These are phyloP conservation scores for Petrolisthes manimaculis DNA, from an alignment of 2,888 invertebrate genomes.

Conservation along the genomic window DNA sequence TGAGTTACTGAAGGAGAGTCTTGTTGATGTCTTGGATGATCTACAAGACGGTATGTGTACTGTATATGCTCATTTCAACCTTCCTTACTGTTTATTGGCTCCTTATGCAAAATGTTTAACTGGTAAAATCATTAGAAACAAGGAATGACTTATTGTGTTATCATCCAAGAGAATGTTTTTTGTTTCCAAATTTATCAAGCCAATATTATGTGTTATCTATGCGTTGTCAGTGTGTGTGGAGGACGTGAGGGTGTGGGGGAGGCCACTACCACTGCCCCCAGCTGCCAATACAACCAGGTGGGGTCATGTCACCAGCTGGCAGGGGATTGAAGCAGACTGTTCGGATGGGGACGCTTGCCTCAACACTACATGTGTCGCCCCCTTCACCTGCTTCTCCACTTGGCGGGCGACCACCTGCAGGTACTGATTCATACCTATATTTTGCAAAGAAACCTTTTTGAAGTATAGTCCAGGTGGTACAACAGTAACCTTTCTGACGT, in stretches of 20 bases:
- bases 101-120: neutral
- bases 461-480: neutral
- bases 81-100: neutral
- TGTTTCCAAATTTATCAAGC: neutral
- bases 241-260: slow-evolving; percentile 90
- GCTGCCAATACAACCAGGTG: slow-evolving; percentile 95
- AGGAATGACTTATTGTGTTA: neutral
- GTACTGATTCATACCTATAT: neutral
- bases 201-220: neutral
- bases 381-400: slow-evolving; percentile 34
- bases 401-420: slow-evolving; percentile 29
- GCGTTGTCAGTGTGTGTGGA: slow-evolving; percentile 78
- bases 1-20: slow-evolving; percentile 12
- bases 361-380: slow-evolving; percentile 30
- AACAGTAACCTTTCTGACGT: neutral
- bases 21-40: slow-evolving; percentile 32
- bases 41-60: slow-evolving; percentile 39
- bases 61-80: neutral
- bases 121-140: neutral
- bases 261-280: slow-evolving; percentile 92
- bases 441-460: neutral
- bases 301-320: slow-evolving; percentile 93
- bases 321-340: slow-evolving; percentile 24
- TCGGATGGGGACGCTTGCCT: slow-evolving; percentile 17
- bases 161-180: neutral